Base-by-base conservation (phyloP, 2,797 vertebrate genomes). In the Sarcophilus harrisii region DNA sequence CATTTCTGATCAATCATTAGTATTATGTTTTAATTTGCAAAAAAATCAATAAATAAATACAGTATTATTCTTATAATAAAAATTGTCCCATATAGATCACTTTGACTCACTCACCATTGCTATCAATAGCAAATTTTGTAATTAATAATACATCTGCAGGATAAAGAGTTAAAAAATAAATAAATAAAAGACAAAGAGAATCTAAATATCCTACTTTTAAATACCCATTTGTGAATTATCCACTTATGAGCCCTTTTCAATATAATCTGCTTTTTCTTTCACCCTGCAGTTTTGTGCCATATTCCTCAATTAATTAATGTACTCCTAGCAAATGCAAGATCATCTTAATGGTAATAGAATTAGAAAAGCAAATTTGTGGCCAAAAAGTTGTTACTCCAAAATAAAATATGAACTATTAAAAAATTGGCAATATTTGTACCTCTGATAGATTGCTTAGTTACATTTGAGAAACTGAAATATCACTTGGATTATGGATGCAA, bases 331-430 rank as follows among this genome's bases (percentile, higher is more conserved):
- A 81, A 93, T 8, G 62, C 6, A 0, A 94, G n/a, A 54, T 60
- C 94, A 55, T 24, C 57, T 57, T 91, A 73, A 24, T 45, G 57
- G 52, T 91, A 94, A 59, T 27, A 87, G 58, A 95, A 95, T 90
- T 2, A 73, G 92, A 93, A 0, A 90, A 62, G 11, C 62, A 91
- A 92, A 94, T 54, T 29, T 11, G 21, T 30, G 5, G 91, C 0
- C 38, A 92, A 57, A 91, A 93, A 54, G 27, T 8, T 81, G 73
- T 91, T 11, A 52, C 4, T 92, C 57, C 16, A 4, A 59, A 49
- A 91, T 32, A 27, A 92, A 81, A 4, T 29, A 58, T 38, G 32
- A 95, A 90, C 0, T 45, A 54, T 81, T 94, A 57, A 2, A 73
- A 81, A 81, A 45, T 38, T 57, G 10, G 73, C 91, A 32, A 8